Percentiles rank a stretch among this genome's conserved stretches.
Conservation (phyloP, 2,888 invertebrate genomes). For the Leptinotarsa rubiginosa region DNA sequence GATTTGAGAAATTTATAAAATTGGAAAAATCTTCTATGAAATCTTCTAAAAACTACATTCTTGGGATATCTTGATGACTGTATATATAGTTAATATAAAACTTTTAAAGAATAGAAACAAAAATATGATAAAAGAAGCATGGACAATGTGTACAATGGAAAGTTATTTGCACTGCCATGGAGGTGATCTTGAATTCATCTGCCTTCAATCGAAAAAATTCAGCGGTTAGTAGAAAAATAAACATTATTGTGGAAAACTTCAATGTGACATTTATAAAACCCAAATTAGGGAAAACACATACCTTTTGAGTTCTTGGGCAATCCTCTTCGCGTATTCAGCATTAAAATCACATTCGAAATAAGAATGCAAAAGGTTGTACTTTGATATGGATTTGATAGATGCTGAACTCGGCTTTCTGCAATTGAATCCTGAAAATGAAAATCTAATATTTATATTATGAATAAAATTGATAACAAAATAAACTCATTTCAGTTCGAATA, state of each 20-base stretch:
- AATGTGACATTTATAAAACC: background rate
- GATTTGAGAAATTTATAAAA: background rate
- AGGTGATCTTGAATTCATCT: slow-evolving; percentile 12
- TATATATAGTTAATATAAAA: background rate
- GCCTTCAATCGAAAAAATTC: slow-evolving; percentile 9
- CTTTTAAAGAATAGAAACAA: background rate
- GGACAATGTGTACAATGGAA: slow-evolving; percentile 1
- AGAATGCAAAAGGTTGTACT: slow-evolving; percentile 41
- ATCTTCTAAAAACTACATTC: background rate
- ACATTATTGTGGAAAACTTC: slow-evolving; percentile 13
- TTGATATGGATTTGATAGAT: slow-evolving; percentile 39
- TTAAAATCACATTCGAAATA: slow-evolving; percentile 44
- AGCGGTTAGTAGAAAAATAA: slow-evolving; percentile 14
- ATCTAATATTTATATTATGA: background rate
- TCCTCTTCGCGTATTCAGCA: slow-evolving; percentile 35
- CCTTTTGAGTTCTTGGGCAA: slow-evolving; percentile 47
- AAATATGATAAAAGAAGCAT: background rate
- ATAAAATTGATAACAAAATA: no score
- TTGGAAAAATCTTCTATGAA: background rate
- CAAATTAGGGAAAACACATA: slow-evolving; percentile 28
- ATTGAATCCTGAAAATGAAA: slow-evolving; percentile 15
- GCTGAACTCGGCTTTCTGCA: slow-evolving; percentile 21
- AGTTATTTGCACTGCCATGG: background rate
- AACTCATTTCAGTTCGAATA: no score
- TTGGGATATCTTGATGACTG: background rate